Conservation (phyloP, 2,113 vertebrate genomes). For the Ailurus styani region DNA sequence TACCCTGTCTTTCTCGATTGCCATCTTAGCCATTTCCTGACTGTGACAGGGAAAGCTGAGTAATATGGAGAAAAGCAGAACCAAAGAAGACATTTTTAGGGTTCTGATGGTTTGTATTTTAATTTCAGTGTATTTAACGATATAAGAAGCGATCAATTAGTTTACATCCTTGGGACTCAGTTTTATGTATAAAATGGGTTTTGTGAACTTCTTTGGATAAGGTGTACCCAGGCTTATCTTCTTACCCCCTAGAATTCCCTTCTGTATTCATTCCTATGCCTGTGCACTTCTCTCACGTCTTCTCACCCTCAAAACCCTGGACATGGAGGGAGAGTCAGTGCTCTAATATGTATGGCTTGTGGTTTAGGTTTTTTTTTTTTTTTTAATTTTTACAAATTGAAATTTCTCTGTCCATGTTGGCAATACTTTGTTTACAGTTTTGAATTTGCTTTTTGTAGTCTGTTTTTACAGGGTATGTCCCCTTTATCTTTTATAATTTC, state of each 20-base stretch:
- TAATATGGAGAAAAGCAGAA: neutral
- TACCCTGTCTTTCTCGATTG: neutral
- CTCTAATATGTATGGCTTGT: neutral
- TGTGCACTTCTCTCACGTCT: neutral
- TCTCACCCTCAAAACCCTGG: neutral
- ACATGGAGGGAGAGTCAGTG: neutral
- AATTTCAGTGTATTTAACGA: neutral
- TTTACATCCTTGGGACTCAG: neutral
- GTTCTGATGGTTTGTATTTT: neutral
- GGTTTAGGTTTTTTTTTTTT: neutral
- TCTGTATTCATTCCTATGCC: neutral
- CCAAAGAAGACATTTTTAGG: neutral
- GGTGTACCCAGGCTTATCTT: neutral
- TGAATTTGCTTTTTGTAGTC: neutral
- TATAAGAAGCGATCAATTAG: neutral
- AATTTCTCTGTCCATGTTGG: neutral
- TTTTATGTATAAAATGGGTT: neutral
- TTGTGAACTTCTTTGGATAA: neutral
- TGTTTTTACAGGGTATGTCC: neutral
- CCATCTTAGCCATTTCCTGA: neutral
- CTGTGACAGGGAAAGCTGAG: neutral
- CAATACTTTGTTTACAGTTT: neutral
- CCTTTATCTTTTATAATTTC: neutral
- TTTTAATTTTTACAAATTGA: neutral
- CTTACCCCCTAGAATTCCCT: neutral